These are phyloP conservation scores for Sarcophaga subvicina DNA, from an alignment of 2,888 invertebrate species.

Conservation along the genomic window DNA sequence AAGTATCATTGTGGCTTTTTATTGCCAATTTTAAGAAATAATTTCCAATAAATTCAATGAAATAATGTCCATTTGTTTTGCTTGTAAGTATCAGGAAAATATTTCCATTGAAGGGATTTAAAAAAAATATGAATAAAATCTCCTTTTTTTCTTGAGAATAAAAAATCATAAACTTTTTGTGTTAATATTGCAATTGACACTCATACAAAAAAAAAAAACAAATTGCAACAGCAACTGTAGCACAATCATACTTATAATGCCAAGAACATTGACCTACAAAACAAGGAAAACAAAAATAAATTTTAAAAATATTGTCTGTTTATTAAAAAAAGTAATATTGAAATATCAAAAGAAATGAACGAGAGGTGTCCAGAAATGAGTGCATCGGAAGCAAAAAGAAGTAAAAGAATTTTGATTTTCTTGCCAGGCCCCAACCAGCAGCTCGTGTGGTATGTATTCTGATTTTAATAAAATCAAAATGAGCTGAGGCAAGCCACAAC, in stretches of 20 bases:
- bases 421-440: too few relatives aligned
- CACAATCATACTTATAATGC: neutral
- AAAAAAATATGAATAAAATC: too few relatives aligned
- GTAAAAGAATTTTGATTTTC: too few relatives aligned
- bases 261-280: conserved; percentile 45
- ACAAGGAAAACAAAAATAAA: neutral
- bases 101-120: neutral
- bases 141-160: neutral
- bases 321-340: too few relatives aligned
- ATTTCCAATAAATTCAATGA: neutral
- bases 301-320: too few relatives aligned
- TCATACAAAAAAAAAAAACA: conserved; percentile 30
- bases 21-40: neutral
- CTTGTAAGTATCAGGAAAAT: neutral
- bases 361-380: too few relatives aligned
- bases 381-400: too few relatives aligned
- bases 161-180: neutral
- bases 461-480: neutral
- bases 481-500: conserved; percentile 26
- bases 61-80: neutral
- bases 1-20: neutral
- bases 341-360: too few relatives aligned
- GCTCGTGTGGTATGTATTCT: too few relatives aligned
- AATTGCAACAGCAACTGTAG: neutral
- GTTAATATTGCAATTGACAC: conserved; percentile 31